Conservation (phyloP, 2,797 vertebrate genomes). For the Delichon dasypus region DNA sequence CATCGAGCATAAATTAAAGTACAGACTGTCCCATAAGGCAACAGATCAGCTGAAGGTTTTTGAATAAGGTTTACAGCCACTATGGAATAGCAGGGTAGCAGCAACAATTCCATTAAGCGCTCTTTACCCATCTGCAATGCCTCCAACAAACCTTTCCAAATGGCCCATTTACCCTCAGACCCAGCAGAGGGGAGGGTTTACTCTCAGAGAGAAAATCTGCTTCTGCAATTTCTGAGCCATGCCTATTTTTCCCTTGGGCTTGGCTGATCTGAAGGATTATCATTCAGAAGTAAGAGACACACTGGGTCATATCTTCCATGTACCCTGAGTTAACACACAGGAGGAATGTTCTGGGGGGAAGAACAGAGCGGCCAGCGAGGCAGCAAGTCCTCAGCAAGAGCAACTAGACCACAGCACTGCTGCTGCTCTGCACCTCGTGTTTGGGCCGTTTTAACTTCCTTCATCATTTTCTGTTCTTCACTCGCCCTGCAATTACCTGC, state of each 20-base stretch:
- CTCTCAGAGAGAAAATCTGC: not conserved
- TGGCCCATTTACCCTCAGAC: not conserved
- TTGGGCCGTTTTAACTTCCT: not conserved
- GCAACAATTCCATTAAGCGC: not conserved
- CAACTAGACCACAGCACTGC: not conserved
- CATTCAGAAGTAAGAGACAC: not conserved
- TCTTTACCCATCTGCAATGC: not conserved
- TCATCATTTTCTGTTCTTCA: not conserved
- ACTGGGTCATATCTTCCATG: not conserved
- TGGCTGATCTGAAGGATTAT: not conserved
- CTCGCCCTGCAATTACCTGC: constrained; percentile 76
- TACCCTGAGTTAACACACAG: not conserved
- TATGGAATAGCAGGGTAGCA: not conserved
- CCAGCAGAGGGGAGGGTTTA: not conserved
- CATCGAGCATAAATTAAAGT: not conserved
- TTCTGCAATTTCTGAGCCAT: not conserved
- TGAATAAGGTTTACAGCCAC: not conserved
- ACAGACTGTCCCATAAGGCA: not conserved
- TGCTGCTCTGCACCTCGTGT: not conserved
- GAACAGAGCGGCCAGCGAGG: not conserved
- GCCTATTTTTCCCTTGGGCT: not conserved
- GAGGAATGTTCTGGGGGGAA: not conserved
- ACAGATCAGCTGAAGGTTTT: not conserved
- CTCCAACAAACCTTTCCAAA: not conserved
- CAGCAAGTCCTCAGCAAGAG: not conserved